These are phyloP conservation scores for Pelvicachromis taeniatus DNA, from an alignment of 2,113 vertebrate species.

Conservation along the genomic window DNA sequence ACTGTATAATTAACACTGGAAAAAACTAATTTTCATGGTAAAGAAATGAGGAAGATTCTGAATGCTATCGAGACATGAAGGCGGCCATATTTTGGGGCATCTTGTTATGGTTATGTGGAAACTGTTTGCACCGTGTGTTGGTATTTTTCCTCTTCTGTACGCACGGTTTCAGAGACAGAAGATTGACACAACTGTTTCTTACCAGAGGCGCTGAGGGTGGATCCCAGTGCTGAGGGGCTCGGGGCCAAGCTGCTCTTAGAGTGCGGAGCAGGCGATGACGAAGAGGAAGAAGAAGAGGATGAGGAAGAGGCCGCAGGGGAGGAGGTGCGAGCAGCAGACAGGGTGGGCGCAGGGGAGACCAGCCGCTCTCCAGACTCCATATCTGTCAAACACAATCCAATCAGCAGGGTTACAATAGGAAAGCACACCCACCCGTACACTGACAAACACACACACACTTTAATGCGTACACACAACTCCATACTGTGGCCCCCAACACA, in stretches of 20 bases:
- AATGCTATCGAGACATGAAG: conserved; percentile 53
- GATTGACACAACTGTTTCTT: conserved; percentile 53
- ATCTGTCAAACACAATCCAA: conserved; percentile 80
- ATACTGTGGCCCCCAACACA: conserved; percentile 31
- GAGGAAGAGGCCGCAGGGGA: conserved; percentile 79
- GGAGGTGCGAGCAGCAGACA: conserved; percentile 81
- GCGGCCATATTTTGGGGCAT: conserved; percentile 36
- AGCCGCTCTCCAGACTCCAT: conserved; percentile 98
- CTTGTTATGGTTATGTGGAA: conserved; percentile 2
- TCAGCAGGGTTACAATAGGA: conserved; percentile 70
- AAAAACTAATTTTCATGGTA: conserved; percentile 58
- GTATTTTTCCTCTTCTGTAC: background rate
- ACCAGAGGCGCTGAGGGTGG: conserved; percentile 88
- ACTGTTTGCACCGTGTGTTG: background rate
- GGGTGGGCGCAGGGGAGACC: conserved; percentile 81
- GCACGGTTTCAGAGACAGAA: background rate
- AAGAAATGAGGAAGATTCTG: conserved; percentile 43
- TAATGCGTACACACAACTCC: conserved; percentile 19
- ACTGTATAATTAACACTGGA: conserved; percentile 69
- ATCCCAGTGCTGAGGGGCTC: conserved; percentile 80
- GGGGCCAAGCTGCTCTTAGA: conserved; percentile 86
- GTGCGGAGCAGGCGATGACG: conserved; percentile 72
- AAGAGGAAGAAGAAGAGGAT: conserved; percentile 76
- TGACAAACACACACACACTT: conserved; percentile 34
- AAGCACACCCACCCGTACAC: conserved; percentile 58